Evolutionary conservation across 2,888 invertebrate species (phyloP).

Genomic region (Leptinotarsa rubiginosa): DNA sequence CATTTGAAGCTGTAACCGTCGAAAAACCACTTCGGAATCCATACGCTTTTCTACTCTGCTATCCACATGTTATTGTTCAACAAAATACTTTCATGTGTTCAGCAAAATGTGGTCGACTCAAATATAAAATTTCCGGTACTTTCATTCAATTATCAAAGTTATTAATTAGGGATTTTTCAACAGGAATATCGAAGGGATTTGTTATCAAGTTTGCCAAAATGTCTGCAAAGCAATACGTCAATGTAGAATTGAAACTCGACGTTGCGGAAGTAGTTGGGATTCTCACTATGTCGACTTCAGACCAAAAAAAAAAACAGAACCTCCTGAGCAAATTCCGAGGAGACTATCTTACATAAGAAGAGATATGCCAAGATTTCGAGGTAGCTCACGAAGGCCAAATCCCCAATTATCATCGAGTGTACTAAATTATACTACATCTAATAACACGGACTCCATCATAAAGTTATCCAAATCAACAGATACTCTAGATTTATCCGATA

Average conservation of each 20-base stretch:
- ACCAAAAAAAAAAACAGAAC: background rate
- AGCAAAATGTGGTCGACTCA: too few species aligned
- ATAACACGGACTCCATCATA: too few species aligned
- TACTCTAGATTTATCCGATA: too few species aligned
- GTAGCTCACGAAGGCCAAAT: background rate
- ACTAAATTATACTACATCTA: too few species aligned
- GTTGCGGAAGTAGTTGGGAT: background rate
- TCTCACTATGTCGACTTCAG: background rate
- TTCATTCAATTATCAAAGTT: background rate
- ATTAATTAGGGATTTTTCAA: background rate
- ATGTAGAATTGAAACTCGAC: background rate
- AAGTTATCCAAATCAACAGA: too few species aligned
- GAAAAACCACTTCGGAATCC: too few species aligned
- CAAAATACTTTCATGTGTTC: too few species aligned
- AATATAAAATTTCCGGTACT: background rate
- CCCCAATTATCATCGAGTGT: too few species aligned
- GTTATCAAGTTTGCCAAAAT: background rate
- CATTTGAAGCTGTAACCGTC: too few species aligned
- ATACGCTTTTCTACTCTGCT: too few species aligned
- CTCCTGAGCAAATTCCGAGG: background rate
- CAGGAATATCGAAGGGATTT: background rate
- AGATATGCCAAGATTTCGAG: too few species aligned
- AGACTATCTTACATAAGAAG: background rate
- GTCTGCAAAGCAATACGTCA: background rate
- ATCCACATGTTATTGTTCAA: too few species aligned